Evolutionary conservation across 2,113 vertebrate genomes (phyloP).

Genomic region (Anseranas semipalmata): DNA sequence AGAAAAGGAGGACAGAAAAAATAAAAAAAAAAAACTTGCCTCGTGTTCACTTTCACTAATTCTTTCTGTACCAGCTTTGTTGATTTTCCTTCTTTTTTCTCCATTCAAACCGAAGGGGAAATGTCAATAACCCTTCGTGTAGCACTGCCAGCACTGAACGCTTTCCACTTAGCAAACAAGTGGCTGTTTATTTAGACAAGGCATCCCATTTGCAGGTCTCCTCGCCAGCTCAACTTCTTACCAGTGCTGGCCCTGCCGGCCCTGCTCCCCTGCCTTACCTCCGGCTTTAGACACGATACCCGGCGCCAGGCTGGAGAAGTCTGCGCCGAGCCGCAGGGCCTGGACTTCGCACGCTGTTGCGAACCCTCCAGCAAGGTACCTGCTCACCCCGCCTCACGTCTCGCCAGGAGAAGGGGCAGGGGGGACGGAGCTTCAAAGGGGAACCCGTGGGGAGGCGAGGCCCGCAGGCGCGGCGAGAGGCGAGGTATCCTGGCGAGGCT

Average conservation of each 20-base stretch:
- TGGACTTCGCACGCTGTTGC: neutral
- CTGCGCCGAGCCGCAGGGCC: neutral
- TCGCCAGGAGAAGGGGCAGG: neutral
- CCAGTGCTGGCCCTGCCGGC: neutral
- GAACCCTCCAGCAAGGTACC: neutral
- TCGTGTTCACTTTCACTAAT: neutral
- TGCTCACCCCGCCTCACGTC: neutral
- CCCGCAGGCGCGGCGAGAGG: neutral
- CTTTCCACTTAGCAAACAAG: neutral
- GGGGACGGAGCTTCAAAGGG: fast-evolving
- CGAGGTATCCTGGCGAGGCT: neutral
- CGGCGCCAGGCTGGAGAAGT: neutral
- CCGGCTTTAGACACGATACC: neutral
- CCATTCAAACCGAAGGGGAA: neutral
- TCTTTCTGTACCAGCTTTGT: neutral
- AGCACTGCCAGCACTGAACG: neutral
- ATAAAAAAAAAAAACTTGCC: neutral
- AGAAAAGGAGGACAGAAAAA: neutral
- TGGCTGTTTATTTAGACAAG: neutral
- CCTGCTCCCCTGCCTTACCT: neutral
- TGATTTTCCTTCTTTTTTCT: neutral
- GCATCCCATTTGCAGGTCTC: neutral
- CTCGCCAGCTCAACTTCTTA: neutral
- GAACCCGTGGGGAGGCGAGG: no score
- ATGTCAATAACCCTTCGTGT: neutral